Conservation (phyloP, 2,113 vertebrate species). For the Solea senegalensis region DNA sequence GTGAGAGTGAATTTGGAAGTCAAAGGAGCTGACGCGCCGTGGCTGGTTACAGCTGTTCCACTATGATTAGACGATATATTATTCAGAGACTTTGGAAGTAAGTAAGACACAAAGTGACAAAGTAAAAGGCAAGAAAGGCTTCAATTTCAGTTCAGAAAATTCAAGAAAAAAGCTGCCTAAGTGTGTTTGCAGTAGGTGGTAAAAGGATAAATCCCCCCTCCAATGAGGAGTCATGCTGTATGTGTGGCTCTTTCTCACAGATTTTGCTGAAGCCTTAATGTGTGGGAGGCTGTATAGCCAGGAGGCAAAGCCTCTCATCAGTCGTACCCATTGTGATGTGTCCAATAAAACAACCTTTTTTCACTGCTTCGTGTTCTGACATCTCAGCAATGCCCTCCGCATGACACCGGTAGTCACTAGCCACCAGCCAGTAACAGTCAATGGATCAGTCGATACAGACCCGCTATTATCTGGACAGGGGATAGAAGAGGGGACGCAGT, state of each 20-base stretch:
- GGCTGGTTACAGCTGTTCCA: no score
- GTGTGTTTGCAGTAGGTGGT: conserved; percentile 43
- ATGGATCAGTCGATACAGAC: conserved; percentile 59
- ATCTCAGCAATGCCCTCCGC: conserved; percentile 57
- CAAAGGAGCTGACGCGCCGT: no score
- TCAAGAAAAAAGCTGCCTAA: background rate
- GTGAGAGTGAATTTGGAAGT: no score
- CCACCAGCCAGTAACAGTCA: conserved; percentile 60
- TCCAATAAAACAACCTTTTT: conserved; percentile 58
- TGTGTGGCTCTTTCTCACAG: conserved; percentile 19
- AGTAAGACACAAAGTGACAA: background rate
- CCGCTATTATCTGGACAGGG: conserved; percentile 69
- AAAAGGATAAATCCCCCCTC: conserved; percentile 32
- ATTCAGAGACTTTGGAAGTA: background rate
- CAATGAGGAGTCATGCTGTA: conserved; percentile 12
- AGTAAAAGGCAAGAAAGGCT: conserved; percentile 28
- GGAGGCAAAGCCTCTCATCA: conserved; percentile 50
- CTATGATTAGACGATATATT: background rate
- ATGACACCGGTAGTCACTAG: conserved; percentile 46
- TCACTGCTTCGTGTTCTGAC: conserved; percentile 39
- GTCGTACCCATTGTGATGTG: conserved; percentile 30
- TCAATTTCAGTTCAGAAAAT: conserved; percentile 15
- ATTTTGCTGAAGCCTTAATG: conserved; percentile 43
- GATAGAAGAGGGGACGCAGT: conserved; percentile 53
- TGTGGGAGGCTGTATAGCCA: conserved; percentile 43